A percentile compares a stretch with the other conserved stretches of the same genome.
Conservation (phyloP, 2,113 vertebrate genomes). For the Acanthochromis polyacanthus region DNA sequence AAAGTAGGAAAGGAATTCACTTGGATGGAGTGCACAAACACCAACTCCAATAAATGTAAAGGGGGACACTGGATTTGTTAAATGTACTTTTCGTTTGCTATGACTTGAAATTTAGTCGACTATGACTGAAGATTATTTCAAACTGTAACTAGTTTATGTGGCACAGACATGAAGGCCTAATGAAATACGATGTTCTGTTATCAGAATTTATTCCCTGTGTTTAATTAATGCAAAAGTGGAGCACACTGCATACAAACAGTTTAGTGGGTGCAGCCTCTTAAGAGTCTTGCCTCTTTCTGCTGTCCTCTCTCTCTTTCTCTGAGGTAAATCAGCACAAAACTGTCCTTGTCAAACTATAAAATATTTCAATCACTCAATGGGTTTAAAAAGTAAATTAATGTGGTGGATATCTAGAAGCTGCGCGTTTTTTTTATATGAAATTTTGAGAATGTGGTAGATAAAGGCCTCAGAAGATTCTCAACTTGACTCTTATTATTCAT, state of each 20-base stretch:
- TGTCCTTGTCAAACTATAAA: constrained; percentile 55
- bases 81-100: constrained; percentile 40
- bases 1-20: constrained; percentile 78
- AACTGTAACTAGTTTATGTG: constrained; percentile 59
- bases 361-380: constrained; percentile 44
- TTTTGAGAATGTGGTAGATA: constrained; percentile 33
- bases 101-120: constrained; percentile 56
- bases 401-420: constrained; percentile 44
- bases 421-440: constrained; percentile 38
- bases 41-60: constrained; percentile 57
- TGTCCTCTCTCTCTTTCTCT: constrained; percentile 4
- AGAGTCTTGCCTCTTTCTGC: constrained; percentile 21
- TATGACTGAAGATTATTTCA: constrained; percentile 61
- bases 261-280: constrained; percentile 14
- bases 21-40: constrained; percentile 68
- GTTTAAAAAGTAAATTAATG: constrained; percentile 56
- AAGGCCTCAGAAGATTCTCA: constrained; percentile 38
- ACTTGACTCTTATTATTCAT: constrained; percentile 32
- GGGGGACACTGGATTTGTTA: constrained; percentile 50
- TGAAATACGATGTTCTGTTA: constrained; percentile 43
- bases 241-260: constrained; percentile 21
- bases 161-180: constrained; percentile 43
- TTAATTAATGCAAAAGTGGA: constrained; percentile 56
- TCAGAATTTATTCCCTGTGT: constrained; percentile 47
- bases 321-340: constrained; percentile 40